Conservation (phyloP, 2,797 vertebrate species). For the Melopsittacus undulatus region DNA sequence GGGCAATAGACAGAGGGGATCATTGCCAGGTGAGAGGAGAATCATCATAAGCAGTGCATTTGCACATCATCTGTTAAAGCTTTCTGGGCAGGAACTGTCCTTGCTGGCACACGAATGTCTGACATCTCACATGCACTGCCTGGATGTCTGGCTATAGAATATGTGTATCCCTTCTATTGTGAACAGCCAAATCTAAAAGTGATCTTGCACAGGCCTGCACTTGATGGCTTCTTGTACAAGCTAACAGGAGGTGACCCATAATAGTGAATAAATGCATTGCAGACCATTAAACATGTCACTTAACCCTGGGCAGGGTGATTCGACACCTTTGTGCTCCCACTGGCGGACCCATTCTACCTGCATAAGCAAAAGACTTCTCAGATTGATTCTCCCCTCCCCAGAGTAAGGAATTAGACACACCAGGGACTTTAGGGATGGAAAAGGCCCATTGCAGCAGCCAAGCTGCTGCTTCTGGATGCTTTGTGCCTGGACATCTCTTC, state of each 20-base stretch:
- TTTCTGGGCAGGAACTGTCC: neutral
- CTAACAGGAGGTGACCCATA: neutral
- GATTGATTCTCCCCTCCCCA: neutral
- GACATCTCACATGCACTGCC: neutral
- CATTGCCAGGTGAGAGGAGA: neutral
- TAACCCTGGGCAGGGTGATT: neutral
- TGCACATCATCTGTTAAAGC: neutral
- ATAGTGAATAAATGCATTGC: neutral
- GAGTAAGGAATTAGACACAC: neutral
- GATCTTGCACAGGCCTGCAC: neutral
- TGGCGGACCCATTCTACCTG: neutral
- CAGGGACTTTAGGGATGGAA: neutral
- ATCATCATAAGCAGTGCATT: neutral
- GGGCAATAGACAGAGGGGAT: neutral
- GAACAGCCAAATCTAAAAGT: neutral
- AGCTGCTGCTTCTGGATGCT: neutral
- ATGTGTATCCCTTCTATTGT: fast-evolving
- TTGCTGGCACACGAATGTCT: neutral
- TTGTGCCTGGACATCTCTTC: neutral
- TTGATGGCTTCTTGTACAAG: neutral
- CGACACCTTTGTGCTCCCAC: neutral
- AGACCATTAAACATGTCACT: neutral
- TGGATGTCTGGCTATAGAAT: fast-evolving
- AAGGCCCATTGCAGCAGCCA: neutral
- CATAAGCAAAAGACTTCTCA: neutral